phyloP scores from a whole-genome alignment of 2,888 invertebrate species.

The Himalopsyche tibetana region DNA sequence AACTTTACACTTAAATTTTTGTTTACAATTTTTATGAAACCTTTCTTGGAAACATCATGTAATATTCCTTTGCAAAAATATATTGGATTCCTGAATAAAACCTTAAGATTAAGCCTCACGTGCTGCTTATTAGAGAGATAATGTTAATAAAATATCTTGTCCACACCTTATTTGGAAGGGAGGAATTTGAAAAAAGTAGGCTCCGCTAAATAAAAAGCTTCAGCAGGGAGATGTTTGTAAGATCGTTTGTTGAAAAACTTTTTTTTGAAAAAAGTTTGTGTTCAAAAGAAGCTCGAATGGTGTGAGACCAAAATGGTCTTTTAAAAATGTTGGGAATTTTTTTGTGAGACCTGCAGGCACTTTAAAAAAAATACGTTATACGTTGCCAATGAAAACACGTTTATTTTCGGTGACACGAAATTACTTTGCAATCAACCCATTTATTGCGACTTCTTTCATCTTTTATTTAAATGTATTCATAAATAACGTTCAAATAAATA shows the following conservation, averaged over 20 bases:
- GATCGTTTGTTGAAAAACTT: slow-evolving; percentile 28
- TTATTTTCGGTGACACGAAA: slow-evolving; percentile 25
- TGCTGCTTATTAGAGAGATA: not conserved
- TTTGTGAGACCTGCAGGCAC: slow-evolving; percentile 31
- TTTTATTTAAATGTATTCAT: not conserved
- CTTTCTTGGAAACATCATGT: not conserved
- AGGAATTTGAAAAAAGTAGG: slow-evolving; percentile 40
- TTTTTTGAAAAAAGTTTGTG: slow-evolving; percentile 28
- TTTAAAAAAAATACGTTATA: not conserved
- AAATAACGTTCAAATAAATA: not conserved
- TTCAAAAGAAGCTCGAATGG: slow-evolving; percentile 25
- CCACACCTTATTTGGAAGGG: slow-evolving; percentile 35
- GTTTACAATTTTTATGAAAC: no score
- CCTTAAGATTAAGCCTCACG: not conserved
- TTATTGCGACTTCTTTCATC: slow-evolving; percentile 27
- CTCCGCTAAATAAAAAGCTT: slow-evolving; percentile 20
- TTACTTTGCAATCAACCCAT: not conserved
- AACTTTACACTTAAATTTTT: no score
- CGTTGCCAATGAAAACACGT: slow-evolving; percentile 17
- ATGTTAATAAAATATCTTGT: slow-evolving; percentile 38
- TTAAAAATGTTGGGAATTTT: slow-evolving; percentile 32
- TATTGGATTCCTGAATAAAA: not conserved
- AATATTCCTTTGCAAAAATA: not conserved
- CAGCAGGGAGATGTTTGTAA: slow-evolving; percentile 31
- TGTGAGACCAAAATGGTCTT: slow-evolving; percentile 29